Evolutionary conservation across 2,113 vertebrate genomes (phyloP).

Genomic region (Haemorhous mexicanus): DNA sequence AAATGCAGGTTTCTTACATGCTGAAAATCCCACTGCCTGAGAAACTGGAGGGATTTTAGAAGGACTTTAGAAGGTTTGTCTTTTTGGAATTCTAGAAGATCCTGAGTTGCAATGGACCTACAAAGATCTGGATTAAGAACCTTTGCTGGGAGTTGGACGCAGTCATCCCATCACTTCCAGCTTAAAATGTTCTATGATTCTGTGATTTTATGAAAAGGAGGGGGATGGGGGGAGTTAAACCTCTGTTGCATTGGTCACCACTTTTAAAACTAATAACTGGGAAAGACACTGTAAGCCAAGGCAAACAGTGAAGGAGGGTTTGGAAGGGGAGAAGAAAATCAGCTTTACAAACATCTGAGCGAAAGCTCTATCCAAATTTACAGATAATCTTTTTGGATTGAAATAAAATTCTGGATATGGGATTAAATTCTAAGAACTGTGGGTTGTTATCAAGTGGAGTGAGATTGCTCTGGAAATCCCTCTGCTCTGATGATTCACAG

Average conservation of each 20-base stretch:
- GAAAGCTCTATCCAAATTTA: neutral
- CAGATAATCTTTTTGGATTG: neutral
- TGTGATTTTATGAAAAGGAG: neutral
- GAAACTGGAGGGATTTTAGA: neutral
- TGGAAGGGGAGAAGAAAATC: neutral
- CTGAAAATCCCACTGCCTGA: neutral
- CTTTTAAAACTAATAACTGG: neutral
- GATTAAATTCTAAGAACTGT: slow-evolving; percentile 36
- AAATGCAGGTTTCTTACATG: neutral
- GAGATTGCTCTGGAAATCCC: neutral
- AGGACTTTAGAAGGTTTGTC: too few relatives aligned
- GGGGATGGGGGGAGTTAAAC: fast-evolving
- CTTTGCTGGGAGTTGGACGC: neutral
- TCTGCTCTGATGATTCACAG: neutral
- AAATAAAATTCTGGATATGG: slow-evolving; percentile 2
- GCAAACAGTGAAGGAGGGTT: neutral
- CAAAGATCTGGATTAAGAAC: neutral
- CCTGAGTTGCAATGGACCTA: neutral
- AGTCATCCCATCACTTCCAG: neutral
- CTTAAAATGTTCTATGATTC: neutral
- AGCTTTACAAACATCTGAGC: neutral
- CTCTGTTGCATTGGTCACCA: neutral
- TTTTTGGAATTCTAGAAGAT: neutral
- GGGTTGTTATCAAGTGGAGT: neutral
- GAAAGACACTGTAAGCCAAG: neutral